Percentiles rank a stretch among this genome's conserved stretches.
Conservation (phyloP, 1,140 invertebrate species). For the Ditylenchus dipsaci region DNA sequence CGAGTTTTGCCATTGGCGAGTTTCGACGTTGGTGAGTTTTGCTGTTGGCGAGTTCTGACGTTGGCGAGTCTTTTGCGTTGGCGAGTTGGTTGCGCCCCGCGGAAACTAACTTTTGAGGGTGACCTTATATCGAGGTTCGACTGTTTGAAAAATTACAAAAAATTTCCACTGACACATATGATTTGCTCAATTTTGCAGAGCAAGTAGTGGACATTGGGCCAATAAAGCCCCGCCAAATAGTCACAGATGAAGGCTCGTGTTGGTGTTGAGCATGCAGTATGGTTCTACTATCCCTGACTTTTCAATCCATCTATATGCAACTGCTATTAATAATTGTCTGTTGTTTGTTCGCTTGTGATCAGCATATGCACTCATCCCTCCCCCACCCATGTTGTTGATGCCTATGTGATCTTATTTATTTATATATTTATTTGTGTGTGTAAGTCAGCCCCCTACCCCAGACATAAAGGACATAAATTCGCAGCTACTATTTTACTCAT, state of each 20-base stretch:
- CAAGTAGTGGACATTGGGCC: conserved; percentile 56
- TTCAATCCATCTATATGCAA: neutral
- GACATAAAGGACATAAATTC: no score
- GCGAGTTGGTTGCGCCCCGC: no score
- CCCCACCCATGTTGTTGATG: neutral
- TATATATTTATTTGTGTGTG: neutral
- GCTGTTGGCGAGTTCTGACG: no score
- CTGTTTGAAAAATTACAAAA: no score
- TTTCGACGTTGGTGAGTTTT: no score
- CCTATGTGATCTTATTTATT: neutral
- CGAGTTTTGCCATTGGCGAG: no score
- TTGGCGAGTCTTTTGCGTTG: no score
- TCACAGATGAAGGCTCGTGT: conserved; percentile 55
- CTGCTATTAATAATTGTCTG: conserved; percentile 3
- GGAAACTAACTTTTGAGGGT: no score
- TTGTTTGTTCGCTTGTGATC: neutral
- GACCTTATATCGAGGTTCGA: no score
- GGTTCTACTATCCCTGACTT: conserved; percentile 4
- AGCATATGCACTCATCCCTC: neutral
- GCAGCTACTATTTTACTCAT: no score
- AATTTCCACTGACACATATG: no score
- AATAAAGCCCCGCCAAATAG: conserved; percentile 56
- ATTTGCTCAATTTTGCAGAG: conserved; percentile 40
- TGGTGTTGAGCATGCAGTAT: conserved; percentile 46
- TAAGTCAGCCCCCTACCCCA: neutral